Evolutionary conservation across 1,140 invertebrate genomes (phyloP).

Genomic region (Paraescarpia echinospica): DNA sequence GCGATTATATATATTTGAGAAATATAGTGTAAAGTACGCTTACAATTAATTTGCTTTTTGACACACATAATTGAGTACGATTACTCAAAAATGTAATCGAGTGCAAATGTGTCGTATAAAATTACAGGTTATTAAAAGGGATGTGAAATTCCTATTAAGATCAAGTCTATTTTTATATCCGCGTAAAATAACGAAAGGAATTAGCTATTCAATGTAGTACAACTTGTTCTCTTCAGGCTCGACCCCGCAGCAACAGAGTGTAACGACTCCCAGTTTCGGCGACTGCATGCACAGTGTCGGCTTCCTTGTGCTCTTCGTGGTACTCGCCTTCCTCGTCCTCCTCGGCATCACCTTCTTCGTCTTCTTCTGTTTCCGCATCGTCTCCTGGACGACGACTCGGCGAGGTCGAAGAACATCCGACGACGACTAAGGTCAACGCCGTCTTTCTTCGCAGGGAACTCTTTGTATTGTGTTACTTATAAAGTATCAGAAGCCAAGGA

Average conservation of each 20-base stretch:
- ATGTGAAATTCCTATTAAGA: no score
- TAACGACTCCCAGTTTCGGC: neutral
- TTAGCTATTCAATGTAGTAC: neutral
- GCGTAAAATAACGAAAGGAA: neutral
- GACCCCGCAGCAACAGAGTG: neutral
- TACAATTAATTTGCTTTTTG: neutral
- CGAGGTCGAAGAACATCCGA: neutral
- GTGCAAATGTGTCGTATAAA: no score
- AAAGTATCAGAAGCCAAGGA: no score
- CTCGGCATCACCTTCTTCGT: neutral
- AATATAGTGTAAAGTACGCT: neutral
- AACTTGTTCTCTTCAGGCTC: neutral
- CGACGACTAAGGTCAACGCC: neutral
- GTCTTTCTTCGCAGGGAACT: neutral
- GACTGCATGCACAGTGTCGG: neutral
- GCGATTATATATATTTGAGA: no score
- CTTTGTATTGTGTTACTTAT: no score
- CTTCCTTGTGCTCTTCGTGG: neutral
- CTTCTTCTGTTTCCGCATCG: neutral
- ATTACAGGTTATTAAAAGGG: no score
- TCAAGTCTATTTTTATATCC: no score
- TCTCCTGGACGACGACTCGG: neutral
- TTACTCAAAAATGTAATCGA: no score
- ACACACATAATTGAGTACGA: neutral
- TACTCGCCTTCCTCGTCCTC: neutral